These are phyloP conservation scores for Thaumetopoea pityocampa DNA, from an alignment of 1,140 invertebrate genomes.

Conservation along the genomic window DNA sequence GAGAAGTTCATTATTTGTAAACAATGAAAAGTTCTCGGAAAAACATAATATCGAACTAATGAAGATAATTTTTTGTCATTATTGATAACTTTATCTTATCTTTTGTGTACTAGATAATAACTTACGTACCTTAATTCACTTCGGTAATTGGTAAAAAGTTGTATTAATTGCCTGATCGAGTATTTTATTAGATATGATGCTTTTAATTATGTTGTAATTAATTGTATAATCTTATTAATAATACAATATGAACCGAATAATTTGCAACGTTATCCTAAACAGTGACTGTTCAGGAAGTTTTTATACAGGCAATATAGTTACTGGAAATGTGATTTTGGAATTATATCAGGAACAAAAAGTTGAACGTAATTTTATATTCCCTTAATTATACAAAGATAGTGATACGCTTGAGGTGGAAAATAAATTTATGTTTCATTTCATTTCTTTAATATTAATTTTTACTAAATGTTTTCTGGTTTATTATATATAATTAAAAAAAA, in stretches of 20 bases:
- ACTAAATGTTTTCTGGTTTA: not conserved
- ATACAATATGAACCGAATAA: conserved; percentile 44
- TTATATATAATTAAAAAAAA: not conserved
- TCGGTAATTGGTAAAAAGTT: too few species aligned
- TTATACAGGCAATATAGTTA: conserved; percentile 54
- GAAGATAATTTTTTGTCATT: conserved; percentile 6
- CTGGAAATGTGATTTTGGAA: conserved; percentile 49
- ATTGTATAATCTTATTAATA: conserved; percentile 1
- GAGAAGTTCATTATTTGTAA: not conserved
- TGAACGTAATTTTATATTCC: conserved; percentile 50
- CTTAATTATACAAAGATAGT: too few species aligned
- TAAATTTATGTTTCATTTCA: not conserved
- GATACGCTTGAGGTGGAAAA: too few species aligned
- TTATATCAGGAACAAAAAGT: conserved; percentile 44
- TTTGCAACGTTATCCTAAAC: conserved; percentile 47
- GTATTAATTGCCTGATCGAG: too few species aligned
- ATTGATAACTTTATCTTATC: conserved; percentile 12
- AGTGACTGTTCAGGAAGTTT: conserved; percentile 43
- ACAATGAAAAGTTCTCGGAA: conserved; percentile 1
- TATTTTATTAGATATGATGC: too few species aligned
- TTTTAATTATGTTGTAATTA: conserved; percentile 1
- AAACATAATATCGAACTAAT: conserved; percentile 2
- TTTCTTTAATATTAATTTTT: not conserved
- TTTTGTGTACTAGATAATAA: not conserved
- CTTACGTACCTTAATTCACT: too few species aligned